phyloP scores from a whole-genome alignment of 2,888 invertebrate genomes.

The Drosophila phalerata region DNA sequence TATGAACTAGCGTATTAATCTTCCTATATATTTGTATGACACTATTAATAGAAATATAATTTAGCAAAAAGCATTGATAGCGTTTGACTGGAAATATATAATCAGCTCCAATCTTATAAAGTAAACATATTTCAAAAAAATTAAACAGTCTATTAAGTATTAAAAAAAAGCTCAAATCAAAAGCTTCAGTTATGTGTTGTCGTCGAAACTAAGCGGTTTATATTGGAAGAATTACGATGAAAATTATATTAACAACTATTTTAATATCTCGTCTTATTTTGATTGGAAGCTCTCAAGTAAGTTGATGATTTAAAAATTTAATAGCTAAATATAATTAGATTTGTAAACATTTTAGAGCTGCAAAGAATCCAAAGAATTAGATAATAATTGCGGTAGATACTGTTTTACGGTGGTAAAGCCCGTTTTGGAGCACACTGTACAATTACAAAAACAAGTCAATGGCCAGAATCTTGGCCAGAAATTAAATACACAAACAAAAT shows the following conservation, averaged over 20 bases:
- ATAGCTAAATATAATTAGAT: neutral
- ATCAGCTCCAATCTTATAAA: neutral
- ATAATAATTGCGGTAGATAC: conserved; percentile 18
- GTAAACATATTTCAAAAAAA: neutral
- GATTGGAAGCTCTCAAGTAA: neutral
- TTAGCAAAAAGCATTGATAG: neutral
- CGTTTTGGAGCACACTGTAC: conserved; percentile 3
- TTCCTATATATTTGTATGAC: neutral
- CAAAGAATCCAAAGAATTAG: neutral
- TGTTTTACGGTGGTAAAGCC: conserved; percentile 13
- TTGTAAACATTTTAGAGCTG: neutral
- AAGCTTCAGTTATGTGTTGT: neutral
- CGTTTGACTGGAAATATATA: neutral
- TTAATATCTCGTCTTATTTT: neutral
- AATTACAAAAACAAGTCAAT: conserved; percentile 9
- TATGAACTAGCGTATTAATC: neutral
- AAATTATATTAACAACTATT: neutral
- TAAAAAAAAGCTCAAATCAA: neutral
- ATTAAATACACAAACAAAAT: too few species aligned
- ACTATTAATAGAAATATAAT: neutral
- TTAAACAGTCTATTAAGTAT: neutral
- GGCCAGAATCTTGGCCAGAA: neutral
- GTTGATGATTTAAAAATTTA: neutral
- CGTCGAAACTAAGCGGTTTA: neutral
- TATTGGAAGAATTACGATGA: neutral